Evolutionary conservation across 1,140 invertebrate genomes (phyloP).

Genomic region (Hydropsyche tenuis): DNA sequence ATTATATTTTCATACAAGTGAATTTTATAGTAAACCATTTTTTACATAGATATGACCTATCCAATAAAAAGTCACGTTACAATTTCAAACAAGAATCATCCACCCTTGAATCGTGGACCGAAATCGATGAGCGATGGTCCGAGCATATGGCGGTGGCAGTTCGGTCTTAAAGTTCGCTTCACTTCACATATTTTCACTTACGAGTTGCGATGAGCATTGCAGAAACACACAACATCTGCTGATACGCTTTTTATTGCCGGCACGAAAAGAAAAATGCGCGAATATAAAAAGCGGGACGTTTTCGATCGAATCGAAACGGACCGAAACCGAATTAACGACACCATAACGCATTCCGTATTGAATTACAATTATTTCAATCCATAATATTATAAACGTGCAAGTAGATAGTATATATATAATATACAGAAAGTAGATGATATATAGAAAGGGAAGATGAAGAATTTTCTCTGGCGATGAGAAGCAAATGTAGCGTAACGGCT

Average conservation of each 20-base stretch:
- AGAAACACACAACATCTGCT: slow-evolving; percentile 27
- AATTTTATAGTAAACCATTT: too few species aligned
- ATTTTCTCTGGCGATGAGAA: slow-evolving; percentile 37
- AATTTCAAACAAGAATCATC: slow-evolving; percentile 17
- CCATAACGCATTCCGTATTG: too few species aligned
- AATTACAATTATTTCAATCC: too few species aligned
- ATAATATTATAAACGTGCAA: too few species aligned
- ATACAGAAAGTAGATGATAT: not conserved
- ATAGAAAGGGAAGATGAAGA: slow-evolving; percentile 11
- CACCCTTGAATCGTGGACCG: slow-evolving; percentile 19
- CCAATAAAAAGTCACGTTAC: slow-evolving; percentile 1
- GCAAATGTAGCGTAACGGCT: slow-evolving; percentile 40
- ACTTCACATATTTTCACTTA: slow-evolving; percentile 42
- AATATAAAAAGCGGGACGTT: too few species aligned
- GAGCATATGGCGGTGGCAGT: slow-evolving; percentile 39
- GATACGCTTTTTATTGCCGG: not conserved
- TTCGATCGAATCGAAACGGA: too few species aligned
- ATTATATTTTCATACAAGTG: too few species aligned
- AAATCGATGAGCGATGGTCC: slow-evolving; percentile 43
- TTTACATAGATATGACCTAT: too few species aligned
- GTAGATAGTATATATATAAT: too few species aligned
- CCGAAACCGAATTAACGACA: too few species aligned
- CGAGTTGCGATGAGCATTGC: slow-evolving; percentile 1
- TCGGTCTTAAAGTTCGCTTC: slow-evolving; percentile 40
- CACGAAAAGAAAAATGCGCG: too few species aligned